Base-by-base conservation (phyloP, 2,797 vertebrate genomes). In the Euphonia xanthogaster region DNA sequence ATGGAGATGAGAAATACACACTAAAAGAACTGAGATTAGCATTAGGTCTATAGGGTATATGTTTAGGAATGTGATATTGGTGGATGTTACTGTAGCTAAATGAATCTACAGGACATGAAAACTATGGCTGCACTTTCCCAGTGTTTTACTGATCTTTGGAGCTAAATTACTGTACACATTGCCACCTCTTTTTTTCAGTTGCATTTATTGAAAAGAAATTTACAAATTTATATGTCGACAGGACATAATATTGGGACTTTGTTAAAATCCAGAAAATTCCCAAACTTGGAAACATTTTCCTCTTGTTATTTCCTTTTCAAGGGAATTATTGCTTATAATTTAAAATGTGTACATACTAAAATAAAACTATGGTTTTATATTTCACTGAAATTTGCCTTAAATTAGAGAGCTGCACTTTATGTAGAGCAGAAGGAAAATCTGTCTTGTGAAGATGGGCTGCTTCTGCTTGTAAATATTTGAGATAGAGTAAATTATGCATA, bases 321-420 rank as follows among this genome's bases (percentile, higher is more conserved):
- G 67, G 86, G 87, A 97, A 37, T 94, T 80, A 50, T 87, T 95
- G 85, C 91, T 96, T 98, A 97, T 97, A 97, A 97, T 94, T 96
- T 96, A 96, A 94, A 97, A 97, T 95, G 66, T 97, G 78, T 98
- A 86, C 97, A 97, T 96, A 98, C 75, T 96, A 88, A 97, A 96
- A 97, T 92, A 97, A 97, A 97, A 90, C 80, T 95, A 96, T 97
- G 90, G 73, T 97, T 98, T 98, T 98, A 90, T 98, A 98, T 97
- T 97, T 98, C 97, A 97, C 97, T 97, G 96, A 97, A 97, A 98
- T 98, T 97, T 98, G 98, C 98, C 98, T 98, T 98, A 98, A 98
- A 98, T 98, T 97, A 98, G 97, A 91, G 95, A 95, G 97, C 96
- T 98, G 98, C 98, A 98, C 98, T 98, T 98, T 98, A 98, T 90